Base-by-base conservation (phyloP, 2,888 invertebrate species). In the Lasioglossum vierecki region DNA sequence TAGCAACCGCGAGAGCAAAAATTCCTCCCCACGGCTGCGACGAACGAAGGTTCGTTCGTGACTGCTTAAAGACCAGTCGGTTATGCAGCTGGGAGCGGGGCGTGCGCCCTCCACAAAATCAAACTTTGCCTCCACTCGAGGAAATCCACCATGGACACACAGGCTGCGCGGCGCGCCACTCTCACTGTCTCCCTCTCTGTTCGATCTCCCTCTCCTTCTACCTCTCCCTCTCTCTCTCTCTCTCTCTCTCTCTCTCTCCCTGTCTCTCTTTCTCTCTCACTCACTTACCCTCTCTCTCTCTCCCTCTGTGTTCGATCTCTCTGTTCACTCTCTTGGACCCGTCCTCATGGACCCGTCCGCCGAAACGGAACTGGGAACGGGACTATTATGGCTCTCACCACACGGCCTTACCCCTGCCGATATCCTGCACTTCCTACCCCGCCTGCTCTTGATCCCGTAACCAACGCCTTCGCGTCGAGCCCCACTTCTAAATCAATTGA, bases 1-100 rank as follows among this genome's bases (percentile, higher is more conserved):
- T 13, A 44, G 41, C 41, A 11, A 13, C 11, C 22, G 35, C n/a
- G 74, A 26, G 6, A 41, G 53, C 53, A 22, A 30, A 13, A 18
- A 68, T 71, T 30, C 39, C 73, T 60, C 46, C 68, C 70, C 68
- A 74, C 87, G 76, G 63, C 83, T 86, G 80, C 88, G 77, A 84
- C 88, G 89, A 87, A 88, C 89, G 92, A 88, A 85, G 89, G 90
- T 89, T 92, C 90, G 89, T 90, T 91, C 91, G 89, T 88, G 88
- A 92, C 93, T 93, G 91, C 88, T 91, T 83, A 87, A 88, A 91
- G 88, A 82, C 86, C 88, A 87, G 90, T 90, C 89, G 90, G 90
- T 88, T 90, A 91, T 89, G 88, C 83, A 87, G 88, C 88, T 89
- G 87, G 90, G 86, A 84, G 82, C 87, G 90, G 91, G 84, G 91